Percentiles rank a stretch among this genome's conserved stretches.
Conservation (phyloP, 2,797 vertebrate genomes). For the Erpetoichthys calabaricus region DNA sequence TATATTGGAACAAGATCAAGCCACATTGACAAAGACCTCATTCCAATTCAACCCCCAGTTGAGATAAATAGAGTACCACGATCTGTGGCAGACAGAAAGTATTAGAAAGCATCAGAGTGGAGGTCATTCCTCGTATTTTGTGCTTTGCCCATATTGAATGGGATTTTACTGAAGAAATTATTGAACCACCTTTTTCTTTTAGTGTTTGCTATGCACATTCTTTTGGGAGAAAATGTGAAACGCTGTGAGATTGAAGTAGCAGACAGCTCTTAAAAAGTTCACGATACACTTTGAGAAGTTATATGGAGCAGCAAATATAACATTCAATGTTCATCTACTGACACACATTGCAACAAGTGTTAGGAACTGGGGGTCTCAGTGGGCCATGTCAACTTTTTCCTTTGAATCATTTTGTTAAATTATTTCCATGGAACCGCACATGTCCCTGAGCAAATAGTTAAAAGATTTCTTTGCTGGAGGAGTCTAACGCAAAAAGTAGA, state of each 20-base stretch:
- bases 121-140: conserved; percentile 12
- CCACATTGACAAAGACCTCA: conserved; percentile 7
- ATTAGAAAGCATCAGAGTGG: conserved; percentile 20
- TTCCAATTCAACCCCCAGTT: conserved; percentile 11
- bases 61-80: conserved; percentile 12
- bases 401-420: no score
- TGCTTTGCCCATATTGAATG: conserved; percentile 11
- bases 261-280: conserved; percentile 11
- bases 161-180: conserved; percentile 12
- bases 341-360: background rate
- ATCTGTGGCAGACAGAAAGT: conserved; percentile 11
- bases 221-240: conserved; percentile 10
- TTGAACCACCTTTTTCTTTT: conserved; percentile 18
- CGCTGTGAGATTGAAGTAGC: background rate
- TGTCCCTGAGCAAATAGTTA: no score
- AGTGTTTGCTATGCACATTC: conserved; percentile 10
- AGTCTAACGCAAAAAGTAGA: no score
- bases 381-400: no score
- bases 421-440: no score
- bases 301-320: conserved; percentile 11
- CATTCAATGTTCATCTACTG: conserved; percentile 10
- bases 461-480: no score
- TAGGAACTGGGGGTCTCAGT: no score
- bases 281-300: conserved; percentile 13
- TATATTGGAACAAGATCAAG: conserved; percentile 6